A percentile compares a stretch with the other conserved stretches of the same genome.
Evolutionary conservation across 2,888 invertebrate genomes (phyloP).

Genomic region (Teinopalpus imperialis): DNA sequence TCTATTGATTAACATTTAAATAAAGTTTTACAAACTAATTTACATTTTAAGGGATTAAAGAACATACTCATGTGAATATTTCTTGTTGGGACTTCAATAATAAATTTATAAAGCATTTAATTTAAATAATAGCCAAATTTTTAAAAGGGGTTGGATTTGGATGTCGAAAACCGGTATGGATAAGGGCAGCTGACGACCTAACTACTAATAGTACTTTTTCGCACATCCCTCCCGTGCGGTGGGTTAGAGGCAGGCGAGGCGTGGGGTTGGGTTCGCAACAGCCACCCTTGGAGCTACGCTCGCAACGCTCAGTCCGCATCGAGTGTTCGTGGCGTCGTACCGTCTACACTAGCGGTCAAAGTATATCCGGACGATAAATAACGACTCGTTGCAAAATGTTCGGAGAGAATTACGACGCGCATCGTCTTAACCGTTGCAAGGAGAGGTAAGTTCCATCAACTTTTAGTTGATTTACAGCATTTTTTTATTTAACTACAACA

Average conservation of each 20-base stretch:
- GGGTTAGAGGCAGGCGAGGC: background rate
- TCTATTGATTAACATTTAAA: too few relatives aligned
- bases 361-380: slow-evolving; percentile 49
- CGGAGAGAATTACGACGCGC: slow-evolving; percentile 34
- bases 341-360: slow-evolving; percentile 40
- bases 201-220: too few relatives aligned
- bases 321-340: slow-evolving; percentile 10
- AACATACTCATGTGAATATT: too few relatives aligned
- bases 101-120: too few relatives aligned
- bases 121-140: slow-evolving; percentile 13
- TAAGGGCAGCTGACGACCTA: slow-evolving; percentile 15
- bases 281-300: slow-evolving; percentile 5
- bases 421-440: slow-evolving; percentile 31
- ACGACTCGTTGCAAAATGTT: slow-evolving; percentile 49
- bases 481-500: slow-evolving; percentile 18
- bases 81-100: too few relatives aligned
- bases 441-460: slow-evolving; percentile 44
- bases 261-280: slow-evolving; percentile 3
- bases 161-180: slow-evolving; percentile 8
- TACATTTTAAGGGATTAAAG: too few relatives aligned
- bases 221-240: slow-evolving; percentile 12
- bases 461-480: too few relatives aligned
- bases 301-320: slow-evolving; percentile 11
- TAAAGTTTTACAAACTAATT: too few relatives aligned
- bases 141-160: slow-evolving; percentile 16